Conservation (phyloP, 2,888 invertebrate genomes). For the Luperina testacea region DNA sequence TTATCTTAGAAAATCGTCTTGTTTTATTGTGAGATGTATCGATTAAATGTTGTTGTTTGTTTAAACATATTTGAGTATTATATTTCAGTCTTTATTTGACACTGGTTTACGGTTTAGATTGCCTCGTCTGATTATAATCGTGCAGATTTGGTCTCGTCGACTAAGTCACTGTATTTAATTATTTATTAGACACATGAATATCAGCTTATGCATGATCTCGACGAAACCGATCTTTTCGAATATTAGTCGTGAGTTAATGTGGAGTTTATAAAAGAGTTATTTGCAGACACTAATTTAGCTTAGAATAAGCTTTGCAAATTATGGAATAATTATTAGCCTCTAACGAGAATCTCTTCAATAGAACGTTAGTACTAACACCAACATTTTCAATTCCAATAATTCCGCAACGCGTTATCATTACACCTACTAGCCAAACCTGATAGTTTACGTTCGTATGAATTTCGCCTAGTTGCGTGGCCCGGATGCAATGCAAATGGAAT, state of each 20-base stretch:
- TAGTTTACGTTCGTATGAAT: slow-evolving; percentile 70
- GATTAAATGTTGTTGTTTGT: slow-evolving; percentile 22
- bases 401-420: slow-evolving; percentile 37
- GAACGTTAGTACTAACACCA: background rate
- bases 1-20: slow-evolving; percentile 36
- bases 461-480: slow-evolving; percentile 68
- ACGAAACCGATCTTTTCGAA: background rate
- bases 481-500: slow-evolving; percentile 83
- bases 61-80: background rate
- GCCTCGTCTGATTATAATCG: background rate
- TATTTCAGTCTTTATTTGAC: background rate
- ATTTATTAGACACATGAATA: background rate
- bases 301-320: background rate
- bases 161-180: background rate
- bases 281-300: background rate
- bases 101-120: background rate
- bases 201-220: background rate
- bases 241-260: background rate
- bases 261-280: background rate
- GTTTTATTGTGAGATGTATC: slow-evolving; percentile 32
- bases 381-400: slow-evolving; percentile 16
- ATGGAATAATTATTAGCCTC: background rate
- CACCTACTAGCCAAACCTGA: slow-evolving; percentile 39
- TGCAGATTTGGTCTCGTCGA: background rate
- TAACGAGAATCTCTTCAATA: background rate